Conservation (phyloP, 2,888 invertebrate genomes). For the Calliphora vomitoria region DNA sequence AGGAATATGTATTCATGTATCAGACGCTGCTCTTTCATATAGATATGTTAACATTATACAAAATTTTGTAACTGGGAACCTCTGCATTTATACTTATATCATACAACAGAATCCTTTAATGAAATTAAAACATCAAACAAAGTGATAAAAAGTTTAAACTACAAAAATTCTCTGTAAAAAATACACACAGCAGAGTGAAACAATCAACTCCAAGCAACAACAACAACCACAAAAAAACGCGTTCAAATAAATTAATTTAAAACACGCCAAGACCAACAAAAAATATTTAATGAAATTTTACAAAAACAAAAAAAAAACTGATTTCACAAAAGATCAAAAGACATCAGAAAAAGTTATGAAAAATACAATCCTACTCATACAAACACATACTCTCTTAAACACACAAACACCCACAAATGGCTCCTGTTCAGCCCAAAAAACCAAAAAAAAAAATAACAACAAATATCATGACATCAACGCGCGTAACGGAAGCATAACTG, state of each 20-base stretch:
- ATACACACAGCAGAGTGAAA: constrained; percentile 26
- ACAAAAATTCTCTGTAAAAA: constrained; percentile 35
- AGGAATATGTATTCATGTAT: no score
- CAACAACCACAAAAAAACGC: constrained; percentile 50
- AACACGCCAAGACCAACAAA: constrained; percentile 81
- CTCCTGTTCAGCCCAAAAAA: constrained; percentile 29
- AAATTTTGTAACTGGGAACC: neutral
- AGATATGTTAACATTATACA: no score
- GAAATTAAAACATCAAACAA: constrained; percentile 72
- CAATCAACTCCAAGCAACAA: constrained; percentile 44
- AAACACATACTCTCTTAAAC: no score
- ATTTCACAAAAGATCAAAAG: constrained; percentile 76
- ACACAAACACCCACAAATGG: constrained; percentile 27
- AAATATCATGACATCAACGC: constrained; percentile 60
- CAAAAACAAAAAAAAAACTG: constrained; percentile 64
- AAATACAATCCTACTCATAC: constrained; percentile 11
- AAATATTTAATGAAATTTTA: constrained; percentile 67
- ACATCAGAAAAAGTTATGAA: constrained; percentile 74
- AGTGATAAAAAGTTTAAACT: constrained; percentile 65
- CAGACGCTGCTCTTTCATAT: no score
- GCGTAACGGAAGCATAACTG: constrained; percentile 62
- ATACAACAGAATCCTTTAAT: constrained; percentile 64
- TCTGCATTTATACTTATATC: neutral
- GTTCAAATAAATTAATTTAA: constrained; percentile 81
- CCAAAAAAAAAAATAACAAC: constrained; percentile 42